phyloP scores from a whole-genome alignment of 2,113 vertebrate species.

The Trogon melanurus region DNA sequence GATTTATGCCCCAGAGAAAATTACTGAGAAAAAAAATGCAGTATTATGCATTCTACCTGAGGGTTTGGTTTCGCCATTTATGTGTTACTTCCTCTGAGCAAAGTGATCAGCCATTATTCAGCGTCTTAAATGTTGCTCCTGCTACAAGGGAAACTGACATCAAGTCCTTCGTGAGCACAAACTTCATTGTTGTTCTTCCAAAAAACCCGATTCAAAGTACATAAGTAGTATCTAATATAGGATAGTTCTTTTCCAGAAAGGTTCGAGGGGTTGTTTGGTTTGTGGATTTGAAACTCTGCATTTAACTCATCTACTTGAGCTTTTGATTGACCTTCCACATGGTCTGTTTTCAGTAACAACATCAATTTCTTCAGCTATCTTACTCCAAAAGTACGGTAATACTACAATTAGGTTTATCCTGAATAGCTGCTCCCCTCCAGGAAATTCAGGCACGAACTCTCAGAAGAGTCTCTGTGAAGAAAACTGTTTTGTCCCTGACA shows the following conservation, averaged over 20 bases:
- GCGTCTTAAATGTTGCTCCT: not conserved
- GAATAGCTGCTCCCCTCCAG: not conserved
- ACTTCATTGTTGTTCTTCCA: not conserved
- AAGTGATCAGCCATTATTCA: not conserved
- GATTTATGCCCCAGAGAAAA: not conserved
- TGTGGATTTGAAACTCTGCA: not conserved
- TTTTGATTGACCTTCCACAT: not conserved
- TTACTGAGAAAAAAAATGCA: not conserved
- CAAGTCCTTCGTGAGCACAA: not conserved
- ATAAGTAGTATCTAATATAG: not conserved
- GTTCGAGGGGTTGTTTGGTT: not conserved
- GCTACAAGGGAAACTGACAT: not conserved
- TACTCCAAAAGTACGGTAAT: not conserved
- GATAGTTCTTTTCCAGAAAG: not conserved
- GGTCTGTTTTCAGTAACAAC: not conserved
- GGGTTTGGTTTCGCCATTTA: not conserved
- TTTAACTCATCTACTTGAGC: not conserved
- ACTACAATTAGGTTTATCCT: not conserved
- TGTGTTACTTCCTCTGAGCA: not conserved
- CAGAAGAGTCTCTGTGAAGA: not conserved
- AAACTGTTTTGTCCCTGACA: not conserved
- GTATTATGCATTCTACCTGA: not conserved
- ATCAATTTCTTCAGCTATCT: not conserved
- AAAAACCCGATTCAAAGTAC: not conserved
- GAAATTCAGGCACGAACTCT: not conserved